Conservation (phyloP, 2,797 vertebrate species). For the Phylloscopus collybita region DNA sequence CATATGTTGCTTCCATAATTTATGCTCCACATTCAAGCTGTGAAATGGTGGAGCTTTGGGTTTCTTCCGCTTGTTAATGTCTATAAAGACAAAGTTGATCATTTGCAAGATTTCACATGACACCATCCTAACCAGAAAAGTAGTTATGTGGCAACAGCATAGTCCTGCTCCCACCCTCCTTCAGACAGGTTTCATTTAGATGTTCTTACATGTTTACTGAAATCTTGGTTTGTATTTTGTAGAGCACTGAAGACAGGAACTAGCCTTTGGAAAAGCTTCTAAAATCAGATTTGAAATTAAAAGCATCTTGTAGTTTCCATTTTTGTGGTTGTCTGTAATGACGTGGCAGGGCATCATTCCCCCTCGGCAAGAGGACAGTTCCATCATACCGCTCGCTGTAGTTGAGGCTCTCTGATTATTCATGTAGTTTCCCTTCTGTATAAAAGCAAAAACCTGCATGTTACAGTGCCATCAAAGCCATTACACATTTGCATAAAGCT, state of each 20-base stretch:
- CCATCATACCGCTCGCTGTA: fast-evolving
- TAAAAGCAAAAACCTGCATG: neutral
- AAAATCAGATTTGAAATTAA: constrained; percentile 39
- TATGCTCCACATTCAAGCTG: neutral
- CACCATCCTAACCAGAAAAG: fast-evolving
- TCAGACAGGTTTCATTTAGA: neutral
- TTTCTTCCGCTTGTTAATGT: neutral
- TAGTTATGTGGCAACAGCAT: neutral
- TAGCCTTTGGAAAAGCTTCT: neutral
- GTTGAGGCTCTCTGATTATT: neutral
- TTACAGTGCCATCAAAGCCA: neutral
- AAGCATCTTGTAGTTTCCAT: neutral
- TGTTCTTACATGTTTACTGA: neutral
- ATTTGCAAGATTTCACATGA: neutral
- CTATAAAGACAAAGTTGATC: neutral
- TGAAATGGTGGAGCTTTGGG: neutral
- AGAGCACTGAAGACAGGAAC: neutral
- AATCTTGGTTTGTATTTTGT: neutral
- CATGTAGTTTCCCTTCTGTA: neutral
- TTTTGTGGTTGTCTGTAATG: neutral
- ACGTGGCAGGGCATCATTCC: neutral
- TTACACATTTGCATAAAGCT: neutral
- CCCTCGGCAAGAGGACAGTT: fast-evolving
- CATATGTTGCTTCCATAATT: neutral
- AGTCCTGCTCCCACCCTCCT: neutral